Conservation (phyloP, 2,888 invertebrate species). For the Beris morrisii region DNA sequence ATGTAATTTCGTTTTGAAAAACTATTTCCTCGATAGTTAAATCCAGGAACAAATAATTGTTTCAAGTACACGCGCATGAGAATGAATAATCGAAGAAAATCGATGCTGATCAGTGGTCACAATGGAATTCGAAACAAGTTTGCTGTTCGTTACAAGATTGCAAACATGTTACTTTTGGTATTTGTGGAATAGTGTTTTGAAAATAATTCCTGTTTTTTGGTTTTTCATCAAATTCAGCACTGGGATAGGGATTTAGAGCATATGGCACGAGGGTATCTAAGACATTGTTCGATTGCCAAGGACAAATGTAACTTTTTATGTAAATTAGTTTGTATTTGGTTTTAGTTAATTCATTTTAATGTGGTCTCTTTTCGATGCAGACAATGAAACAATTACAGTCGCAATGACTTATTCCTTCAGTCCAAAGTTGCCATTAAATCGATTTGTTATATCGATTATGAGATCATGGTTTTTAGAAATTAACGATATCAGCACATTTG, state of each 20-base stretch:
- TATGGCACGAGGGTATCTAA: constrained; percentile 39
- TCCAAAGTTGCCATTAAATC: constrained; percentile 29
- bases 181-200: background rate
- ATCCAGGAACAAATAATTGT: too few species aligned
- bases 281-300: constrained; percentile 31
- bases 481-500: constrained; percentile 33
- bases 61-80: background rate
- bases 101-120: constrained; percentile 37
- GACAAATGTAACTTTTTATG: constrained; percentile 41
- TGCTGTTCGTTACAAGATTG: constrained; percentile 40
- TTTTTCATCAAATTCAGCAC: constrained; percentile 35
- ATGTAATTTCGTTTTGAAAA: too few species aligned
- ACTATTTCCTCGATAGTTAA: too few species aligned
- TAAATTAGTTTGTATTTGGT: background rate
- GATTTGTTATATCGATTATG: constrained; percentile 41
- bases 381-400: constrained; percentile 37
- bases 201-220: too few species aligned
- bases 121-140: constrained; percentile 44
- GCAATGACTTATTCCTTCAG: constrained; percentile 39
- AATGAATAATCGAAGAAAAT: constrained; percentile 4
- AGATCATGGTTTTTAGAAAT: constrained; percentile 42
- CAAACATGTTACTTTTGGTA: constrained; percentile 44
- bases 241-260: constrained; percentile 41
- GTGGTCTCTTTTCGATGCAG: constrained; percentile 17
- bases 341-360: background rate